Evolutionary conservation across 2,797 vertebrate genomes (phyloP).

Genomic region (Pipistrellus pipistrellus): DNA sequence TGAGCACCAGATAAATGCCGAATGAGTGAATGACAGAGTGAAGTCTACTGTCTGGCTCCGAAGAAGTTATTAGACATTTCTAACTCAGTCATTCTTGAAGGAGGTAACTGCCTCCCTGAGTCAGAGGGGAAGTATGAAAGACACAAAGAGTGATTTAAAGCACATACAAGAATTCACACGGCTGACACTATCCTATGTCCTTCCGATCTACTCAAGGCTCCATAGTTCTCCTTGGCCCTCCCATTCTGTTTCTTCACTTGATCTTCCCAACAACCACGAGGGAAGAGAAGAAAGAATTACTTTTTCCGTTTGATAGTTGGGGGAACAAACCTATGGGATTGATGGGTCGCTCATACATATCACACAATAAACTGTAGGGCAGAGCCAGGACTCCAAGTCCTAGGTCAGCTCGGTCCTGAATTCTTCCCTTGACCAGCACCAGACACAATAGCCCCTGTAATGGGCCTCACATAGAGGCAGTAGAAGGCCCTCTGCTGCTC

Average conservation of each 20-base stretch:
- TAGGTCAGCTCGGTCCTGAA: neutral
- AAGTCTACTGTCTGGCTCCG: neutral
- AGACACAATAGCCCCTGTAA: neutral
- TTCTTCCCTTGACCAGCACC: conserved; percentile 19
- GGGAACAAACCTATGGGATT: neutral
- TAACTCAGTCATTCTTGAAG: conserved; percentile 37
- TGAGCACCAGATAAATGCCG: neutral
- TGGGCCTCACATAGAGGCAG: neutral
- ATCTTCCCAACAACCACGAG: conserved; percentile 7
- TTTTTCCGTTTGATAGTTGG: conserved; percentile 13
- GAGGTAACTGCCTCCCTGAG: neutral
- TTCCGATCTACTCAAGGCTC: neutral
- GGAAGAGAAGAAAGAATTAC: conserved; percentile 13
- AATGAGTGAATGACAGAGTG: neutral
- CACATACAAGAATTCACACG: neutral
- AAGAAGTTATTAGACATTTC: neutral
- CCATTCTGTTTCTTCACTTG: neutral
- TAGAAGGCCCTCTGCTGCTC: neutral
- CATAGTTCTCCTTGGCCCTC: neutral
- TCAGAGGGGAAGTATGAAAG: conserved; percentile 46
- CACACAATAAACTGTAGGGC: neutral
- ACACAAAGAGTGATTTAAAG: conserved; percentile 29
- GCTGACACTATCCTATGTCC: neutral
- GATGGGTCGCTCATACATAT: neutral
- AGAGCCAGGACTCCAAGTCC: neutral